phyloP scores from a whole-genome alignment of 2,113 vertebrate genomes.

The Pao palembangensis region DNA sequence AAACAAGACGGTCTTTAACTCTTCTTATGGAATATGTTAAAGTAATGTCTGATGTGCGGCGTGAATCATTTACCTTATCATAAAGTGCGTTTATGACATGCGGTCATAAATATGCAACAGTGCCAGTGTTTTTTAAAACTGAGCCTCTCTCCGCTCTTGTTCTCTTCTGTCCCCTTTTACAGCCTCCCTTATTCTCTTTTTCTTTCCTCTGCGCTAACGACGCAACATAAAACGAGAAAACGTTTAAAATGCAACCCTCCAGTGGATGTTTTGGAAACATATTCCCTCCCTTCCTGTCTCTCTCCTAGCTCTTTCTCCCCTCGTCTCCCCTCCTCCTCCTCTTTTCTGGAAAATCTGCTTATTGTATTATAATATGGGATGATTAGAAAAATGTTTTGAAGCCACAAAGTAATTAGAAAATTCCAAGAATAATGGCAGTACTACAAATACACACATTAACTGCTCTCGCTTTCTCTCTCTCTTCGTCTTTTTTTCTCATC shows the following conservation, averaged over 20 bases:
- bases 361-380: conserved; percentile 58
- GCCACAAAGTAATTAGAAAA: conserved; percentile 68
- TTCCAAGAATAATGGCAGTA: conserved; percentile 44
- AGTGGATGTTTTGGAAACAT: conserved; percentile 63
- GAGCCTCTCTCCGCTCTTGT: conserved; percentile 40
- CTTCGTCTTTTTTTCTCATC: conserved; percentile 31
- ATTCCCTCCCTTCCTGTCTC: conserved; percentile 26
- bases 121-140: conserved; percentile 65
- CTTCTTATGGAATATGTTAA: conserved; percentile 72
- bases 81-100: conserved; percentile 70
- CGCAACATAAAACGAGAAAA: conserved; percentile 55
- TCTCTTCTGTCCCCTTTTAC: conserved; percentile 9
- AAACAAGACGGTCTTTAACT: conserved; percentile 77
- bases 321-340: conserved; percentile 2
- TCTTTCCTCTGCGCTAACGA: conserved; percentile 49
- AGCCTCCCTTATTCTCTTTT: conserved; percentile 6
- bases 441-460: conserved; percentile 48
- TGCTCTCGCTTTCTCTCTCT: conserved; percentile 16
- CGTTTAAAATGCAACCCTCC: conserved; percentile 61
- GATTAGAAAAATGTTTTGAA: conserved; percentile 61
- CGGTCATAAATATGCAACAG: conserved; percentile 73
- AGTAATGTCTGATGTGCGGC: conserved; percentile 62
- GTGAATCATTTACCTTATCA: conserved; percentile 75
- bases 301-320: conserved; percentile 17
- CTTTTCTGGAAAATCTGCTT: conserved; percentile 61